A percentile compares a stretch with the other conserved stretches of the same genome.
Conservation (phyloP, 2,113 vertebrate genomes). For the Ammodytes dubius region DNA sequence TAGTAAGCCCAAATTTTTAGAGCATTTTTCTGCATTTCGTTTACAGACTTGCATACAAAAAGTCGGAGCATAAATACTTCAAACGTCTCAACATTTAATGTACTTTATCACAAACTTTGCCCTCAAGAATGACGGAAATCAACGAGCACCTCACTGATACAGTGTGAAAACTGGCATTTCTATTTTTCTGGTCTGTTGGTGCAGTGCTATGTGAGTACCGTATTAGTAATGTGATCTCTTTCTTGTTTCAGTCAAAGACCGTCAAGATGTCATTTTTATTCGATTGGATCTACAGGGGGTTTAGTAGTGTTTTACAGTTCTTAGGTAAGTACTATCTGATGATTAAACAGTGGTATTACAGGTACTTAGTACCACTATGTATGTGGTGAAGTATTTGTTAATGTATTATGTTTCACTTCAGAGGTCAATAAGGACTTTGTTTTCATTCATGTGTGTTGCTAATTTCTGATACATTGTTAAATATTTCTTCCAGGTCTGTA, state of each 20-base stretch:
- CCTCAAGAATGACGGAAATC: not conserved
- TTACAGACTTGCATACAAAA: not conserved
- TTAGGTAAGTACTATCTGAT: constrained; percentile 85
- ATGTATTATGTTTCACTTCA: not conserved
- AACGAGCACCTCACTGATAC: not conserved
- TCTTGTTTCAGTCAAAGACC: constrained; percentile 73
- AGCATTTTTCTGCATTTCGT: not conserved
- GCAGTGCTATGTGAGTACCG: not conserved
- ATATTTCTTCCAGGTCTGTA: constrained; percentile 88
- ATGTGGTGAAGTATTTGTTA: not conserved
- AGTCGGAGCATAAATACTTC: not conserved
- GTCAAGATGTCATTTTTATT: constrained; percentile 94
- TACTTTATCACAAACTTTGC: not conserved
- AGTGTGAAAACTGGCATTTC: not conserved
- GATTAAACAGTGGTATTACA: not conserved
- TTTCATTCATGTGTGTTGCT: not conserved
- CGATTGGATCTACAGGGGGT: constrained; percentile 95
- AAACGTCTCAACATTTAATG: not conserved
- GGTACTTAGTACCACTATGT: not conserved
- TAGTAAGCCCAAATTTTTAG: not conserved
- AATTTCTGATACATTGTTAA: not conserved
- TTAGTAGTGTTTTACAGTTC: constrained; percentile 95
- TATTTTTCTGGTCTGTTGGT: not conserved
- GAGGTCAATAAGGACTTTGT: not conserved
- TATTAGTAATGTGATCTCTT: not conserved